phyloP scores from a whole-genome alignment of 1,140 invertebrate genomes.

The Calephelis nemesis region DNA sequence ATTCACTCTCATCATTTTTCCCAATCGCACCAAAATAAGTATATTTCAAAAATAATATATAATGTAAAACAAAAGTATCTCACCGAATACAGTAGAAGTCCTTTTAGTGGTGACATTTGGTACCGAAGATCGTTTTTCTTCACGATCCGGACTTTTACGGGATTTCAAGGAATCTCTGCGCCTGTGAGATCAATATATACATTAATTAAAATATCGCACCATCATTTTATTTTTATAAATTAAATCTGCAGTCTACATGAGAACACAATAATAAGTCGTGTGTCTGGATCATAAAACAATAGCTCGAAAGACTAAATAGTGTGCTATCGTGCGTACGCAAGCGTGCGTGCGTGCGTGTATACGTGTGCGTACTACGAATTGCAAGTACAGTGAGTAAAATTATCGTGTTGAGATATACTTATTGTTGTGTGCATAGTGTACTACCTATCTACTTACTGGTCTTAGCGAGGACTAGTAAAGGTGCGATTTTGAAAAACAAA shows the following conservation, averaged over 20 bases:
- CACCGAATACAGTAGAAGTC: slow-evolving; percentile 92
- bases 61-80: slow-evolving; percentile 15
- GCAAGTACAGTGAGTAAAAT: neutral
- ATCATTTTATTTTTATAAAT: neutral
- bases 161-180: slow-evolving; percentile 82
- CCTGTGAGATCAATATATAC: slow-evolving; percentile 40
- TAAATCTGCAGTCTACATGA: too few relatives aligned
- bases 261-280: too few relatives aligned
- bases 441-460: too few relatives aligned
- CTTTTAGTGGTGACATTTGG: slow-evolving; percentile 83
- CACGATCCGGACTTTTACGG: slow-evolving; percentile 70
- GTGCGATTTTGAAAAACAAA: too few relatives aligned
- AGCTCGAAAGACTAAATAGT: neutral
- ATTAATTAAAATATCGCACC: too few relatives aligned
- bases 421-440: too few relatives aligned
- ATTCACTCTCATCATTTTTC: too few relatives aligned
- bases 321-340: neutral
- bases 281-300: too few relatives aligned
- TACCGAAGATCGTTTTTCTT: slow-evolving; percentile 69
- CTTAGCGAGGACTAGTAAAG: too few relatives aligned
- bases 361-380: neutral
- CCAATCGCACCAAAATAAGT: too few relatives aligned
- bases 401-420: too few relatives aligned
- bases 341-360: neutral
- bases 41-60: too few relatives aligned